Percentiles rank a stretch among this genome's conserved stretches.
Conservation (phyloP, 35 echinoderm and acorn worm genomes). For the Eucidaris tribuloides region DNA sequence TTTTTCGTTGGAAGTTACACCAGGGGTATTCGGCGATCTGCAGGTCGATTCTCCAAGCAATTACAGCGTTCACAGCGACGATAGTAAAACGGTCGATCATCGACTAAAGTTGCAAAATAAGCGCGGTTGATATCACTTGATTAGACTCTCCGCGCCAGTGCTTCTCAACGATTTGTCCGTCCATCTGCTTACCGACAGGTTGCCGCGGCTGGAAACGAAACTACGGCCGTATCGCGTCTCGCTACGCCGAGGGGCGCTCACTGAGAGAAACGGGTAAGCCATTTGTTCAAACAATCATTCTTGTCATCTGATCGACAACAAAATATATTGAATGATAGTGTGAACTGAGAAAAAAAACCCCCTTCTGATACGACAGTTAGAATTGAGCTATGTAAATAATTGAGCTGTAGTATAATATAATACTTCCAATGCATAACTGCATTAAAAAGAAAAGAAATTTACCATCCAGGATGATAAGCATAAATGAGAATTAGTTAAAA, state of each 20-base stretch:
- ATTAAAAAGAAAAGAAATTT: too few relatives aligned
- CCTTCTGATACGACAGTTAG: background rate
- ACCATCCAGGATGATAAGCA: too few relatives aligned
- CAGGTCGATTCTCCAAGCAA: background rate
- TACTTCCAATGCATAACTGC: background rate
- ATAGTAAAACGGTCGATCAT: background rate
- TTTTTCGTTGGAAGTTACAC: background rate
- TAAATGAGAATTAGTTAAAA: too few relatives aligned
- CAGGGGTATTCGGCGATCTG: background rate
- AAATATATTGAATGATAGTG: background rate
- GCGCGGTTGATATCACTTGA: slow-evolving; percentile 14
- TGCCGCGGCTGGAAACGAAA: background rate
- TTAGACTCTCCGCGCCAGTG: background rate
- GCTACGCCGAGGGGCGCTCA: background rate
- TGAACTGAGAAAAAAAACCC: background rate
- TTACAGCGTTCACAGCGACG: background rate
- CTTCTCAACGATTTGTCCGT: slow-evolving; percentile 3
- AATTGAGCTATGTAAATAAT: background rate
- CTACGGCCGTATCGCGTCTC: background rate
- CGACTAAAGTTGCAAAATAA: background rate
- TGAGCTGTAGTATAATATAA: background rate
- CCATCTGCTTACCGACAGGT: background rate
- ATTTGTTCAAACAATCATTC: background rate
- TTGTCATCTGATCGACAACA: too few relatives aligned
- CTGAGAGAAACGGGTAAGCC: background rate